Base-by-base conservation (phyloP, 2,113 vertebrate genomes). In the Centropus bengalensis region DNA sequence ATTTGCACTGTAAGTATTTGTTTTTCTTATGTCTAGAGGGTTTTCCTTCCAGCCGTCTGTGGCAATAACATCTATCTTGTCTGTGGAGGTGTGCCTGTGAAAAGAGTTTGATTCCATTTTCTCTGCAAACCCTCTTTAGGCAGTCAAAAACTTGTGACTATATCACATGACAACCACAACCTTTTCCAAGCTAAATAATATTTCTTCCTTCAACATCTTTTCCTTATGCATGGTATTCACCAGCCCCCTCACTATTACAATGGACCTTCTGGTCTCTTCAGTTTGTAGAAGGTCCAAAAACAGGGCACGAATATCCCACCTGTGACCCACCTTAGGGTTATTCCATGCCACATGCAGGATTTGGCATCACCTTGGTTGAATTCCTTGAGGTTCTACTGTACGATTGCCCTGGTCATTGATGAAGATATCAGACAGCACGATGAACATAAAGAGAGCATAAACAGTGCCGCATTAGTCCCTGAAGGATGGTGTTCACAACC, bases 281-380 rank as follows among this genome's bases (percentile, higher is more conserved):
- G 17, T 62, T 67, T 32, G 8, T 16, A 66, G 49, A 64, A 85
- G 33, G 26, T 15, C 26, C 23, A 3, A 47, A 70, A 30, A 44
- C 17, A 22, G 33, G 14, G 8, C 11, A 49, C 12, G 58, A 3
- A 3, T 24, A 40, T 14, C 32, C 54, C 38, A n/a, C 0, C 14
- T 78, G 14, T 44, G 56, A 51, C 12, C 18, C 23, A 62, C 20
- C 11, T 12, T 42, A 9, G 23, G 8, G 5, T 45, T 76, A 38
- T 74, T 85, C 82, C 59, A 63, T 59, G 42, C 7, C 56, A 66
- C 21, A 58, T 8, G n/a, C 20, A 63, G 24, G 8, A 82, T 60
- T 67, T 66, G 42, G 2, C 9, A 67, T 63, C 75, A 90, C 19
- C 13, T 54, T 74, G 82, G 45, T 17, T 67, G 42, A 74, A 56